Percentiles rank a stretch among this genome's conserved stretches.
Evolutionary conservation across 35 echinoderm and acorn worm species (phyloP).

Genomic region (Holothuria glaberrima): DNA sequence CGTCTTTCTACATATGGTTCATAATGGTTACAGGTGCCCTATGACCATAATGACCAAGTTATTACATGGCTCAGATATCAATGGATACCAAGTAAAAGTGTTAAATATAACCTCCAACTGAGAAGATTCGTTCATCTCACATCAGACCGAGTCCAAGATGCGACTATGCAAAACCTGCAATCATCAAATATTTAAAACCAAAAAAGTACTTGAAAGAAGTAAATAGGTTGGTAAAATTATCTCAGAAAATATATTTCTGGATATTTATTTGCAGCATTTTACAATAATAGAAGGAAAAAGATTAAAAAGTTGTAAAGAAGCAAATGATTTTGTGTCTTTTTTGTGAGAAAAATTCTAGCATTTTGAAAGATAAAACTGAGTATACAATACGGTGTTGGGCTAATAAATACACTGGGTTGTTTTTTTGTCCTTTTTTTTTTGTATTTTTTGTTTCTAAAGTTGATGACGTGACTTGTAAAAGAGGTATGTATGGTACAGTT

Average conservation of each 20-base stretch:
- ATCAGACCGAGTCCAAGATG: no score
- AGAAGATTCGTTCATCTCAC: no score
- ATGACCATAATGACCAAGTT: no score
- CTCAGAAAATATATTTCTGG: slow-evolving; percentile 64
- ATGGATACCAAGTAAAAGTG: no score
- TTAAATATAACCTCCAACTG: no score
- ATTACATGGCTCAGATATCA: no score
- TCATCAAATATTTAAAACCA: no score
- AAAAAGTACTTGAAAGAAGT: neutral
- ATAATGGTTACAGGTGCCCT: no score
- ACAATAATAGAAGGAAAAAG: slow-evolving; percentile 55
- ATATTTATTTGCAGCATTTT: slow-evolving; percentile 61
- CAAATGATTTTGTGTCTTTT: neutral
- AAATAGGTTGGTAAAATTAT: slow-evolving; percentile 27
- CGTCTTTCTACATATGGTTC: no score
- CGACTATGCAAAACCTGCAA: no score
- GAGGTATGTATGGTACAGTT: slow-evolving; percentile 50
- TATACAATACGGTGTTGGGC: neutral
- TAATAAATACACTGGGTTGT: slow-evolving; percentile 2
- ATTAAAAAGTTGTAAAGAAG: slow-evolving; percentile 35
- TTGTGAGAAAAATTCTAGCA: slow-evolving; percentile 23
- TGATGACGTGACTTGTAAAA: neutral
- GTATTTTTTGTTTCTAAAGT: neutral
- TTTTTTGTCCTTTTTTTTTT: no score
- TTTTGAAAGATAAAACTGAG: slow-evolving; percentile 42